These are phyloP conservation scores for Odiellus spinosus DNA, from an alignment of 2,888 invertebrate genomes.

Conservation along the genomic window DNA sequence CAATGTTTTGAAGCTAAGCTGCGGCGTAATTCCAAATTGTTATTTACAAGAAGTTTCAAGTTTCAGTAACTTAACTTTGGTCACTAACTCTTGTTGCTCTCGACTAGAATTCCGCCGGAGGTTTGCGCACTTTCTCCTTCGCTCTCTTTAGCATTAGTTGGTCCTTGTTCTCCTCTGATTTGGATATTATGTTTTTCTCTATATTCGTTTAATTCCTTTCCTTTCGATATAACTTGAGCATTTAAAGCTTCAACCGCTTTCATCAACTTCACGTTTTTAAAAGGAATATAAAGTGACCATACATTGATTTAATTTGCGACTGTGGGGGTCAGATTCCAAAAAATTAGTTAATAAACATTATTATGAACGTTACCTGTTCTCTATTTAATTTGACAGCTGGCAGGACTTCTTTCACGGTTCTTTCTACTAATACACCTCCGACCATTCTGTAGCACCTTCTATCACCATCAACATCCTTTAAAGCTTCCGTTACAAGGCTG, in stretches of 20 bases:
- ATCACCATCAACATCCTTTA: constrained; percentile 63
- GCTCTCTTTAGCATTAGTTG: too few relatives aligned
- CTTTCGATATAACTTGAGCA: constrained; percentile 68
- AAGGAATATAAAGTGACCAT: neutral
- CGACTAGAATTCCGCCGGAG: too few relatives aligned
- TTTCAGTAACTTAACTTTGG: too few relatives aligned
- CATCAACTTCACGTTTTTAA: constrained; percentile 39
- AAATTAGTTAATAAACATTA: neutral
- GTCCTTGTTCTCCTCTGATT: constrained; percentile 43
- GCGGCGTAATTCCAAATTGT: too few relatives aligned
- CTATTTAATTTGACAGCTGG: constrained; percentile 65
- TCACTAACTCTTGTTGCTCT: too few relatives aligned
- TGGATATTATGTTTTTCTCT: constrained; percentile 77
- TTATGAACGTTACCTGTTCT: constrained; percentile 41
- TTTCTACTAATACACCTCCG: constrained; percentile 82
- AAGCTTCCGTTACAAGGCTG: constrained; percentile 84
- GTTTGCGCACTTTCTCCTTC: too few relatives aligned
- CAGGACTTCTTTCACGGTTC: constrained; percentile 76
- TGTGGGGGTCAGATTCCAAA: too few relatives aligned
- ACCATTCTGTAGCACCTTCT: constrained; percentile 84
- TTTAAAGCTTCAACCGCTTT: constrained; percentile 61
- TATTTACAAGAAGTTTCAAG: too few relatives aligned
- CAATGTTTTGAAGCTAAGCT: too few relatives aligned
- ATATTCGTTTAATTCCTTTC: constrained; percentile 76
- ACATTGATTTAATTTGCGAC: too few relatives aligned